A percentile compares a stretch with the other conserved stretches of the same genome.
phyloP scores from a whole-genome alignment of 1,140 invertebrate species.

The Melanaphis sacchari region DNA sequence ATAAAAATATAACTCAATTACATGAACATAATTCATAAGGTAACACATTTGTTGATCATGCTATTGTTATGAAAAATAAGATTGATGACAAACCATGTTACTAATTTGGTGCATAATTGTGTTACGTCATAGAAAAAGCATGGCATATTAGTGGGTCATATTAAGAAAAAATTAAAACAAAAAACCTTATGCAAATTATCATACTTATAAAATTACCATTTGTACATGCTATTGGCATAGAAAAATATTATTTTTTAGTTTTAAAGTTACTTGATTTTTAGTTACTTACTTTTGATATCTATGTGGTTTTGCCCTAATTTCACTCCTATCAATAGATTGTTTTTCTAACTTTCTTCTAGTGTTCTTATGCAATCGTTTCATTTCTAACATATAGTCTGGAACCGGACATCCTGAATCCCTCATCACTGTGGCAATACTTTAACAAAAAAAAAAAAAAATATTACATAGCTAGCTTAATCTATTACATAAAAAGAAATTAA shows the following conservation, averaged over 20 bases:
- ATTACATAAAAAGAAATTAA: slow-evolving; percentile 15
- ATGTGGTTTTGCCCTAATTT: slow-evolving; percentile 68
- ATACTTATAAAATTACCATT: too few species aligned
- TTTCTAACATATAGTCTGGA: slow-evolving; percentile 85
- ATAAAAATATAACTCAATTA: too few species aligned
- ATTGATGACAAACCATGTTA: neutral
- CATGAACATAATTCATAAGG: too few species aligned
- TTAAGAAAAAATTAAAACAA: too few species aligned
- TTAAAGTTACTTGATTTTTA: neutral
- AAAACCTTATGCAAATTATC: too few species aligned
- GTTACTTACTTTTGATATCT: slow-evolving; percentile 52
- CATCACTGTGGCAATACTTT: slow-evolving; percentile 85
- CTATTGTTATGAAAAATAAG: neutral
- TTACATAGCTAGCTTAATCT: slow-evolving; percentile 22
- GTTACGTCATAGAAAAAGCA: too few species aligned
- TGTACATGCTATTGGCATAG: neutral
- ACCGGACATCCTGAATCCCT: slow-evolving; percentile 87
- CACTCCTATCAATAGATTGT: slow-evolving; percentile 69
- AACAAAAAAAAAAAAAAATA: slow-evolving; percentile 59
- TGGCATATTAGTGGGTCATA: too few species aligned
- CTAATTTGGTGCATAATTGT: neutral
- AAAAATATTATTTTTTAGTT: neutral
- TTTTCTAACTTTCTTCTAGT: slow-evolving; percentile 70
- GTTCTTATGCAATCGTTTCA: slow-evolving; percentile 77
- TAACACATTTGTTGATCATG: too few species aligned